Evolutionary conservation across 2,113 vertebrate genomes (phyloP), one percentile per base, ranked within the genome.

Genomic region (Spea multiplicata): DNA sequence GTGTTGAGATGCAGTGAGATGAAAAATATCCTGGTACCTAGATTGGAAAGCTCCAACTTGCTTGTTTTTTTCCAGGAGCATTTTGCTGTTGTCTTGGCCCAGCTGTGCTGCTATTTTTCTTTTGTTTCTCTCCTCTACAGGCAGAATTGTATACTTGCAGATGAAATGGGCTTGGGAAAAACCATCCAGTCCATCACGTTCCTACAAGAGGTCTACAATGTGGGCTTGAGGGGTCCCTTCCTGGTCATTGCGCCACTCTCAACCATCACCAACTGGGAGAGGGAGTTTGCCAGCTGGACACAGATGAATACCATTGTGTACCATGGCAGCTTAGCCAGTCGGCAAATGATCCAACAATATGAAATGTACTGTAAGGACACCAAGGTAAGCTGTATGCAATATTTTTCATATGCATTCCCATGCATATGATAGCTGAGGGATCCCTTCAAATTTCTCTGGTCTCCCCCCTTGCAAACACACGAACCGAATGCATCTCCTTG

Each of bases 271-370:
- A 98, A 98, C 86, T 98, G 96, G 96, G 96, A 98, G 67, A 86
- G 96, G 49, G 96, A 98, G 81, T 98, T 98, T 84, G 85, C 86
- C 73, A 96, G 93, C 0, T 98, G 96, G 96, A 98, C 96, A 0
- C 81, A 94, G 49, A 95, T 98, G 92, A 98, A 98, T 65, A 95
- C 93, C 83, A 98, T 97, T 7, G 95, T 98, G 5, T 98, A 98
- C 84, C 96, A 98, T 6, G 96, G 96, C 79, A 98, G 96, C 82
- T 84, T 98, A 85, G 96, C 95, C 49, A 96, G 94, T 61, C 80
- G 96, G 3, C 96, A 98, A 87, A 97, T 98, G 96, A 98, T 97
- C 86, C 96, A 97, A 69, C 96, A 98, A 83, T 98, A 97, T 44
- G 96, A 97, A 86, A 98, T 97, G 96, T 97, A 98, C 87, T 95